These are phyloP conservation scores for Nothoprocta pentlandii DNA, from an alignment of 2,113 vertebrate species.

Conservation along the genomic window DNA sequence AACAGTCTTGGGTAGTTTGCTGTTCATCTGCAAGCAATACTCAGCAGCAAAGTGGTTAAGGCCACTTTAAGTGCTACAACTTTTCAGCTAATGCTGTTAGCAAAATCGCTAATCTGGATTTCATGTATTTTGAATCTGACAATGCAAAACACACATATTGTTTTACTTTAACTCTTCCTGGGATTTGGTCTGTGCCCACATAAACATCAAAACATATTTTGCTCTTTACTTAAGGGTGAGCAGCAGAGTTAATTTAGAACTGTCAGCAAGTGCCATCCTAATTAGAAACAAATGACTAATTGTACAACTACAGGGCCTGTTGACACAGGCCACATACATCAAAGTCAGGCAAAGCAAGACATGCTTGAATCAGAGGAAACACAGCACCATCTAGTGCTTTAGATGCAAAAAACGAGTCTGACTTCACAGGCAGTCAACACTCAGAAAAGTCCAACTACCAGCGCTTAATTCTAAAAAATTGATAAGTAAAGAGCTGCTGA, in stretches of 20 bases:
- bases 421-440: not conserved
- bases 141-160: not conserved
- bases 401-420: not conserved
- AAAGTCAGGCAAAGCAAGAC: not conserved
- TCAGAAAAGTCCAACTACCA: not conserved
- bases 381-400: slow-evolving; percentile 72
- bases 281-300: slow-evolving; percentile 59
- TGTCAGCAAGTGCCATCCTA: slow-evolving; percentile 43
- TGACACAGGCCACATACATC: not conserved
- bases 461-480: not conserved
- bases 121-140: not conserved
- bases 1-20: not conserved
- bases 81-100: not conserved
- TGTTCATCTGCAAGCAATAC: not conserved
- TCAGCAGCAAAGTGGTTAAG: not conserved
- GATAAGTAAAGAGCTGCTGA: not conserved
- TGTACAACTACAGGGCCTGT: not conserved
- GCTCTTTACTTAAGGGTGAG: slow-evolving; percentile 22
- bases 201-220: slow-evolving; percentile 28
- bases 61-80: not conserved
- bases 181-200: slow-evolving; percentile 1
- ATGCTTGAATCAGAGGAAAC: not conserved
- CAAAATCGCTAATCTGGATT: not conserved
- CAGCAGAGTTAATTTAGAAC: slow-evolving; percentile 30
- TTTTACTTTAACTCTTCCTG: not conserved